phyloP scores from a whole-genome alignment of 2,888 invertebrate species.

The Tenthredo notha region DNA sequence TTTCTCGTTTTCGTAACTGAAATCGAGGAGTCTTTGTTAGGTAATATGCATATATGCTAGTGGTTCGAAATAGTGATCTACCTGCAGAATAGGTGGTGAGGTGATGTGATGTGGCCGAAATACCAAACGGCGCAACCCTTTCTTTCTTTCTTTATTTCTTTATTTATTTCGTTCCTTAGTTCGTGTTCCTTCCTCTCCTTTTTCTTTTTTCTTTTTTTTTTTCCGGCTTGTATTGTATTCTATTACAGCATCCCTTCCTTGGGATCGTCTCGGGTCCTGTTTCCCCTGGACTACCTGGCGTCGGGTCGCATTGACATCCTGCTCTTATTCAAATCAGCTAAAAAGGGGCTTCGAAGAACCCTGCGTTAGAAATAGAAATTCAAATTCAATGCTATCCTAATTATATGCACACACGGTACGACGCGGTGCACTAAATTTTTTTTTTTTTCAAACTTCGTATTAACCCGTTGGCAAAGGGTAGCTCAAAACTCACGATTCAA shows the following conservation, averaged over 20 bases:
- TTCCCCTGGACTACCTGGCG: constrained; percentile 46
- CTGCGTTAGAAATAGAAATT: constrained; percentile 15
- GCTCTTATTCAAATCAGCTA: constrained; percentile 53
- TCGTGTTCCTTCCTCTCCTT: constrained; percentile 58
- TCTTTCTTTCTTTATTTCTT: constrained; percentile 27
- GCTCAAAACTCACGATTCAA: not conserved
- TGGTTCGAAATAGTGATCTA: constrained; percentile 66
- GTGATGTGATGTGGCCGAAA: not conserved
- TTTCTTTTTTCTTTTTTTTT: constrained; percentile 61
- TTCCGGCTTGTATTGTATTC: constrained; percentile 28
- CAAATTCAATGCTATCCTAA: constrained; percentile 75
- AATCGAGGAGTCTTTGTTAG: constrained; percentile 60
- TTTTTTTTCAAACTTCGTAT: not conserved
- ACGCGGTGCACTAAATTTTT: not conserved
- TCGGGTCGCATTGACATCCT: constrained; percentile 50
- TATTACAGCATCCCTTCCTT: constrained; percentile 53
- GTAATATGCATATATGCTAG: constrained; percentile 66
- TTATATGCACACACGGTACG: constrained; percentile 72
- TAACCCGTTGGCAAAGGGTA: not conserved
- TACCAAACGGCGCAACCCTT: constrained; percentile 15
- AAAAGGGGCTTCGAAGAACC: constrained; percentile 52
- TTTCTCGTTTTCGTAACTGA: not conserved
- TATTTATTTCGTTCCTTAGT: constrained; percentile 40
- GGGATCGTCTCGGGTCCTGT: constrained; percentile 35
- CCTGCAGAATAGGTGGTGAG: constrained; percentile 65